Base-by-base conservation (phyloP, 2,888 invertebrate species). In the Eristalis pertinax region DNA sequence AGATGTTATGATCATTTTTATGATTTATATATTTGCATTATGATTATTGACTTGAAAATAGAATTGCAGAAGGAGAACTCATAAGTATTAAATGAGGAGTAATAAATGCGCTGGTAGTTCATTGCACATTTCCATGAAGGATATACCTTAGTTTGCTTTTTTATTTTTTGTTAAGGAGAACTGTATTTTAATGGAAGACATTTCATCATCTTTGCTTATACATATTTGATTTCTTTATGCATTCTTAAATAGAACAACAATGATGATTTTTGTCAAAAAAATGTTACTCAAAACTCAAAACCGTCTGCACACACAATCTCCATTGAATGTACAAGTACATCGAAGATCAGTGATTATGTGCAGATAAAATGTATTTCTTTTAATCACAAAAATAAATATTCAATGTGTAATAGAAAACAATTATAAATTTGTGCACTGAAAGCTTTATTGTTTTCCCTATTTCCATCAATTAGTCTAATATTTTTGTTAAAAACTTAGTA, bases 101-200 rank as follows among this genome's bases (percentile, higher is more conserved):
- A 50, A 50, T 50, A 19, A 50, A 50, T 50, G 50, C 50, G 50
- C 82, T 70, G 83, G 69, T 69, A 60, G 50, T 86, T 86, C 83
- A 86, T 79, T 86, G 86, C 86, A 83, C 86, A 86, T 86, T 86
- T 86, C 85, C 82, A 82, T 65, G 74, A 78, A 75, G 78, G 83
- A 79, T 75, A 83, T 86, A 78, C 43, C n/a, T 50, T 50, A 50
- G 50, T 19, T 10, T 19, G 8, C 19, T 50, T 1, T 19, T 50
- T 50, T n/a, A n/a, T 50, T 15, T 50, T 43, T n/a, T 69, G 38
- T 24, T 82, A 11, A 35, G 41, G 26, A 62, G 38, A 73, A 60
- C 50, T 50, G 78, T 69, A 69, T 64, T 85, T 68, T 64, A 73
- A 78, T 74, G 65, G 83, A 86, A 86, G 83, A 83, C 78, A 70